phyloP scores from a whole-genome alignment of 30 jellyfish, hydroid and myxozoan species.

The Hydractinia symbiolongicarpus region DNA sequence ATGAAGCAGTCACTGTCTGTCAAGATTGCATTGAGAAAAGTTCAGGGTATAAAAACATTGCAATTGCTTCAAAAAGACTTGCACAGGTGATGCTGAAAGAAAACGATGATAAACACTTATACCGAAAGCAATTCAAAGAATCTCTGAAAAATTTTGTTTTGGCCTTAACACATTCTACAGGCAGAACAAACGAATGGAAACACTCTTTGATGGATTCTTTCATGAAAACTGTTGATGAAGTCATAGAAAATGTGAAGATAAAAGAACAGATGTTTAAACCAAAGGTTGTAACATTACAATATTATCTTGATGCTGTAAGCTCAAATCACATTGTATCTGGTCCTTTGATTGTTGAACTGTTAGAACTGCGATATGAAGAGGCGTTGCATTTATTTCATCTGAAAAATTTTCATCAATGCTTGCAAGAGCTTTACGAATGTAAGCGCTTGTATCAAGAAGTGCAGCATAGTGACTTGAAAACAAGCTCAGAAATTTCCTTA shows the following conservation, averaged over 20 bases:
- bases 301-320: background rate
- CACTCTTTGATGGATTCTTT: background rate
- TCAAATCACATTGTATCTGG: background rate
- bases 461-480: too few species aligned
- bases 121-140: background rate
- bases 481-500: too few species aligned
- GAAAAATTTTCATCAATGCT: background rate
- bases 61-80: background rate
- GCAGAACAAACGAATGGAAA: background rate
- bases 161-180: background rate
- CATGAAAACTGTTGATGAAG: background rate
- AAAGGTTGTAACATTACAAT: background rate
- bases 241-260: background rate
- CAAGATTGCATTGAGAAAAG: background rate
- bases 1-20: background rate
- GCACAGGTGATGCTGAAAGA: background rate
- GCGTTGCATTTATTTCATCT: background rate
- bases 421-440: background rate
- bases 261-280: background rate
- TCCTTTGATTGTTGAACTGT: background rate
- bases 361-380: background rate
- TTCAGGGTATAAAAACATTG: conserved; percentile 9
- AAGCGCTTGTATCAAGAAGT: background rate
- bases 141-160: conserved; percentile 12
- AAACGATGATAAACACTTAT: background rate